Evolutionary conservation across 1,140 invertebrate species (phyloP), one percentile per base, ranked within the genome.

Genomic region (Colletes gigas): DNA sequence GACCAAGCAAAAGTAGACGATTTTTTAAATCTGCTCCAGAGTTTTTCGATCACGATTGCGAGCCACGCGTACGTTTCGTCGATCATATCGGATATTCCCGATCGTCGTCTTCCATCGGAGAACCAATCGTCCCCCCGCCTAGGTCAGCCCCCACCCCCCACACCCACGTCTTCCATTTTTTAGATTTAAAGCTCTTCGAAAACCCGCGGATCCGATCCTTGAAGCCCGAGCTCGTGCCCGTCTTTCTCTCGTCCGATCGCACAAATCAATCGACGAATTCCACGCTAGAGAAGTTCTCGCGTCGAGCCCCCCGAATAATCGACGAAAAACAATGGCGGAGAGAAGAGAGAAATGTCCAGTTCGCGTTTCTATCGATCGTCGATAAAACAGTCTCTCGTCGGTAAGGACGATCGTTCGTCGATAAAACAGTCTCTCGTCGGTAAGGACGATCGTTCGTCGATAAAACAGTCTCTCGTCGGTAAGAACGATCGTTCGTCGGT

Each of bases 121-220:
- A 69, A 60, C 55, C 30, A 62, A 21, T 80, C 78, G 50, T 81
- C 44, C 68, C 78, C 41, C 30, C n/a, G 73, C 47, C 71, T 80
- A 74, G 70, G 55, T 66, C 83, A 81, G 57, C 70, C 14, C 72
- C 47, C 62, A 66, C 14, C 72, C 47, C 62, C 74, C 30, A 30
- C 30, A 1, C 72, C 83, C 50, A 81, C 71, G 83, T 85, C 83
- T 85, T 85, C 83, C 83, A 85, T 84, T 85, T 85, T 30, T 84
- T 73, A 81, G 78, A 77, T 85, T 30, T 72, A 76, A 85, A 57
- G 65, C 19, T 41, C 50, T 50, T 50, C 71, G 71, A 80, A 62
- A 60, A 80, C 47, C 60, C 76, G 72, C 81, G 82, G 52, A 79
- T 86, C 71, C 74, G 73, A 66, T 86, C 85, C 79, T 30, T 65